phyloP scores from a whole-genome alignment of 2,113 vertebrate genomes.

The Chaetodon auriga region DNA sequence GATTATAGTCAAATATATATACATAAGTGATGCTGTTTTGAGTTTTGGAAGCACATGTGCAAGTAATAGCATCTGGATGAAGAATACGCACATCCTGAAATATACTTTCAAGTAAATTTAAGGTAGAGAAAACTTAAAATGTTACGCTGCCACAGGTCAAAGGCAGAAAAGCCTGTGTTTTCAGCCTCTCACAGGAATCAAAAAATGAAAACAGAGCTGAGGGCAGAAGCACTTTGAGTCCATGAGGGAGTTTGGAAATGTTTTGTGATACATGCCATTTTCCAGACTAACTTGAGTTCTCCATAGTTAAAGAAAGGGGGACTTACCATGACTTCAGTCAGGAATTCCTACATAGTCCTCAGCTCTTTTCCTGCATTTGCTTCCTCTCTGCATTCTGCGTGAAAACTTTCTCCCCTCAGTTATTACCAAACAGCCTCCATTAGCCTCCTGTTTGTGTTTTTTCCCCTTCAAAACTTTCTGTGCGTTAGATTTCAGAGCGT shows the following conservation, averaged over 20 bases:
- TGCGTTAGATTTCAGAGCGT: neutral
- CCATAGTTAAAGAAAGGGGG: neutral
- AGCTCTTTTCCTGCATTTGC: slow-evolving; percentile 61
- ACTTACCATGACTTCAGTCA: slow-evolving; percentile 81
- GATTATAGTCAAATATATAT: neutral
- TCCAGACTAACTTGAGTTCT: neutral
- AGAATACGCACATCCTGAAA: too few species aligned
- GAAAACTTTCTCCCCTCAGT: slow-evolving; percentile 32
- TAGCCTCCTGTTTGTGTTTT: neutral
- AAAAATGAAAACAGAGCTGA: too few species aligned
- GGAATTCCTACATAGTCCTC: slow-evolving; percentile 76
- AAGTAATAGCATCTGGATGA: neutral
- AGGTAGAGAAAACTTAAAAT: neutral
- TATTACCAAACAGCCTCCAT: neutral
- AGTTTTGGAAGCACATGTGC: neutral
- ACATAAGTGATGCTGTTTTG: neutral
- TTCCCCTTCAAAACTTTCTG: neutral
- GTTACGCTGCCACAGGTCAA: neutral
- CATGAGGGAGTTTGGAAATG: too few species aligned
- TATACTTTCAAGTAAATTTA: neutral
- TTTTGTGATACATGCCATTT: neutral
- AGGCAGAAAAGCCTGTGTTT: neutral
- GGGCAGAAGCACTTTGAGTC: too few species aligned
- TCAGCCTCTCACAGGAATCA: too few species aligned
- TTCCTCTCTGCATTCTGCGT: slow-evolving; percentile 66